Percentiles rank a stretch among this genome's conserved stretches.
Conservation (phyloP, 92 coral and sea anemone species). For the Pocillopora grandis region DNA sequence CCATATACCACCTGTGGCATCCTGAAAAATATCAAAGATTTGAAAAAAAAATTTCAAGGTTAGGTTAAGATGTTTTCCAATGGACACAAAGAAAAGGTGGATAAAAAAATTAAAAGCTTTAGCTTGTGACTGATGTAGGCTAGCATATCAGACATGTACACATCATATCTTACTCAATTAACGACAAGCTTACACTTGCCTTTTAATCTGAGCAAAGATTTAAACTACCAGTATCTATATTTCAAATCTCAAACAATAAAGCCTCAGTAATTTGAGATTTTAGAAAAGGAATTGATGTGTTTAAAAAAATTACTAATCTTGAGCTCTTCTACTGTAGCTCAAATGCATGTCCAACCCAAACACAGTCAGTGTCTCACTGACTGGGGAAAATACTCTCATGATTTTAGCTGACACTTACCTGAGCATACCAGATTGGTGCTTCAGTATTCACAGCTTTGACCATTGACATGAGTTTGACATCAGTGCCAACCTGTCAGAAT, state of each 20-base stretch:
- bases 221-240: too few species aligned
- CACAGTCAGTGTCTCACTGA: not conserved
- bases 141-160: not conserved
- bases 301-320: too few species aligned
- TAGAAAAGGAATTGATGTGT: too few species aligned
- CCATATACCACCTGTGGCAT: slow-evolving; percentile 99
- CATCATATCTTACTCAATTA: not conserved
- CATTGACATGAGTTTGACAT: slow-evolving; percentile 96
- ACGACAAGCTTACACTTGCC: too few species aligned
- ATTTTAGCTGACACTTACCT: slow-evolving; percentile 58
- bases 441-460: slow-evolving; percentile 88
- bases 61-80: not conserved
- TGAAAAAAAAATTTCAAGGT: not conserved
- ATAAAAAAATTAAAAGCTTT: too few species aligned
- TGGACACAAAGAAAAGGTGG: too few species aligned
- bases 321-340: too few species aligned
- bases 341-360: too few species aligned
- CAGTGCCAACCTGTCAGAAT: slow-evolving; percentile 82
- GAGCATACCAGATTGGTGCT: slow-evolving; percentile 99
- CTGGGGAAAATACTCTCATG: not conserved
- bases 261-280: too few species aligned
- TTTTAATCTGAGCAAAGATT: too few species aligned
- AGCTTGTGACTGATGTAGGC: too few species aligned
- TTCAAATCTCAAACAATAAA: too few species aligned
- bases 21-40: slow-evolving; percentile 45